Evolutionary conservation across 2,888 invertebrate genomes (phyloP), one percentile per base, ranked within the genome.

Genomic region (Anarsia innoxiella): DNA sequence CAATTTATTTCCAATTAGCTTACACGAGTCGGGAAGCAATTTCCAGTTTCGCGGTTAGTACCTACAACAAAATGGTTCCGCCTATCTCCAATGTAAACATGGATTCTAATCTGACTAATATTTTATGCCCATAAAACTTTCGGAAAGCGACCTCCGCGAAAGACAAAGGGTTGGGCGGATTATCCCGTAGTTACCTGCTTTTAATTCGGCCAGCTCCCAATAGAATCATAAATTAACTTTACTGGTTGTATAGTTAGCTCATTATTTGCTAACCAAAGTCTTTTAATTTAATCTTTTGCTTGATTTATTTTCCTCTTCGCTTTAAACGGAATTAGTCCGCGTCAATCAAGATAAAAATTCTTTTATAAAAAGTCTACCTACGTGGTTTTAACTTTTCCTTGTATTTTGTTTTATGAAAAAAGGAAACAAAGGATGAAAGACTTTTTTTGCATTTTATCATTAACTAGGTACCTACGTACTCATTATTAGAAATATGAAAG

Each of bases 141-240:
- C 48, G 41, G 50, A 58, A 50, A 50, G 57, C 54, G 51, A 58
- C 54, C 56, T 56, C 46, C 38, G 46, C 48, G 44, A 39, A 51
- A 59, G 55, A 63, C 57, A 62, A 63, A 56, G 58, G 65, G 53
- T 57, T 53, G 45, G 42, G 42, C 39, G 56, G 59, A 66, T 69
- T 63, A 70, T 63, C 59, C 53, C 50, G 42, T 48, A 50, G 59
- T 53, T 63, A 64, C 63, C 63, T 65, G 59, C 49, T 57, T 59
- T 68, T 67, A 61, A 73, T 66, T 59, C 54, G 51, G 50, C 52
- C 49, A 46, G 46, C 41, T 61, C 59, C 57, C 59, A 42, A 46
- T 51, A 58, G 61, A 58, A 64, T 64, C 54, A 65, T 64, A 70
- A 65, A 67, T 66, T 60, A 59, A 59, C 52, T 59, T 54, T 40